These are phyloP conservation scores for Xiphophorus maculatus DNA, from an alignment of 2,113 vertebrate species.

Conservation along the genomic window DNA sequence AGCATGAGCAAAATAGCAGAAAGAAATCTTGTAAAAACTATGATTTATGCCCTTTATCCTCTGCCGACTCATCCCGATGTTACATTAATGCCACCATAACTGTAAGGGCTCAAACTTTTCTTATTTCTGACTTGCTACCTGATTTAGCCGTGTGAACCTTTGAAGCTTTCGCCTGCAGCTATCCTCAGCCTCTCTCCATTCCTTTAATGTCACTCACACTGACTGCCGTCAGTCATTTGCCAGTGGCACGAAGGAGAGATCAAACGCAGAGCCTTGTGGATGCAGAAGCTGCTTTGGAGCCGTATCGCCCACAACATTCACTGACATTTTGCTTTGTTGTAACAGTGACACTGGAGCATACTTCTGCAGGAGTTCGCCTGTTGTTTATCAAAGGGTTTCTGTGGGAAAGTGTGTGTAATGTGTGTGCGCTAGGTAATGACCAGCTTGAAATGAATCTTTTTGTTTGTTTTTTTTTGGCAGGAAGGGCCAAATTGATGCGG, in stretches of 20 bases:
- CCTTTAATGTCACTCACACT: conserved; percentile 48
- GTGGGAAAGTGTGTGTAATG: not conserved
- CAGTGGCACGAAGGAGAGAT: conserved; percentile 33
- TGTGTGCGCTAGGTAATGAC: conserved; percentile 15
- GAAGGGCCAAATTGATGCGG: not conserved
- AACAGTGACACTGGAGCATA: conserved; percentile 7
- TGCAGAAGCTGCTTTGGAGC: conserved; percentile 23
- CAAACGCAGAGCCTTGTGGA: conserved; percentile 26
- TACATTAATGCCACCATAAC: not conserved
- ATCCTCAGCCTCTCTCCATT: conserved; percentile 23
- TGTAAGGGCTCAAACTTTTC: conserved; percentile 17
- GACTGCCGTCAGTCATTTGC: conserved; percentile 35
- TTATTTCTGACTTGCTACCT: conserved; percentile 51
- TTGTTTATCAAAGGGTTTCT: conserved; percentile 34
- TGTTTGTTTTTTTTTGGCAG: conserved; percentile 6
- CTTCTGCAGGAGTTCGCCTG: conserved; percentile 27
- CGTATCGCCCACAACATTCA: conserved; percentile 10
- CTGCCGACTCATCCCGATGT: not conserved
- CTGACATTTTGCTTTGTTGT: conserved; percentile 48
- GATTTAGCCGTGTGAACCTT: conserved; percentile 63
- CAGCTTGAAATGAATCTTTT: conserved; percentile 25
- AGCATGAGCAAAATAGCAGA: too few species aligned
- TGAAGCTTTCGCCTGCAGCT: conserved; percentile 38
- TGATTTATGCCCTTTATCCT: not conserved
- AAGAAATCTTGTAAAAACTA: too few species aligned